phyloP scores from a whole-genome alignment of 2,888 invertebrate species.

The Melanophora roralis region DNA sequence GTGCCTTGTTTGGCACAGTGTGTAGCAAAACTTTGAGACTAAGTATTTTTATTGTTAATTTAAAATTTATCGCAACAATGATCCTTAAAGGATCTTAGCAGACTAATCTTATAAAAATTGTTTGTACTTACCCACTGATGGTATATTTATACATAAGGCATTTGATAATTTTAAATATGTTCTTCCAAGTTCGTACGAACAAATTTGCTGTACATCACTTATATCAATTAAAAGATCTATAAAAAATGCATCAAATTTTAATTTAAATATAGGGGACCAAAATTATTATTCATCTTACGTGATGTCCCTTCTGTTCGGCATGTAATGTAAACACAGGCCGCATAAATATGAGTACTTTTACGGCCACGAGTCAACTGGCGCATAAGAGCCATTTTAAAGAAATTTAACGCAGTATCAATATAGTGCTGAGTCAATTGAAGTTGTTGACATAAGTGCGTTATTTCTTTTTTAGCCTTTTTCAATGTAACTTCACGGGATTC shows the following conservation, averaged over 20 bases:
- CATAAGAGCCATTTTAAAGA: constrained; percentile 93
- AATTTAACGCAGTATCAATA: constrained; percentile 94
- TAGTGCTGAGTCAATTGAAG: constrained; percentile 92
- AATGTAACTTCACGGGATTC: constrained; percentile 96
- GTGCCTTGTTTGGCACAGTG: too few relatives aligned
- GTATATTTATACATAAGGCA: constrained; percentile 92
- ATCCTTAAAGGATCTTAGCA: too few relatives aligned
- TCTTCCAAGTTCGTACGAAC: constrained; percentile 95
- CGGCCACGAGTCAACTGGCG: constrained; percentile 93
- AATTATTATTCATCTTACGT: constrained; percentile 81
- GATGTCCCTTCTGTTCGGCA: constrained; percentile 96
- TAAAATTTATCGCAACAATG: too few relatives aligned
- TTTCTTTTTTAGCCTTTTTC: constrained; percentile 90
- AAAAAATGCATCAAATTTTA: too few relatives aligned
- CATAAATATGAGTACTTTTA: constrained; percentile 92
- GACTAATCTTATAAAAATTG: background rate
- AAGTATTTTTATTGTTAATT: too few relatives aligned
- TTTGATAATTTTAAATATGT: constrained; percentile 93
- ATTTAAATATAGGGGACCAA: background rate
- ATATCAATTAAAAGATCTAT: constrained; percentile 96
- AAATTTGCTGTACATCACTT: constrained; percentile 97
- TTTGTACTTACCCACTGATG: constrained; percentile 86
- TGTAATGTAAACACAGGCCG: constrained; percentile 98
- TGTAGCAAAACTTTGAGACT: too few relatives aligned
- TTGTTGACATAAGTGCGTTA: constrained; percentile 90